Evolutionary conservation across 2,888 invertebrate species (phyloP), one percentile per base, ranked within the genome.

Genomic region (Syrista parreyssii): DNA sequence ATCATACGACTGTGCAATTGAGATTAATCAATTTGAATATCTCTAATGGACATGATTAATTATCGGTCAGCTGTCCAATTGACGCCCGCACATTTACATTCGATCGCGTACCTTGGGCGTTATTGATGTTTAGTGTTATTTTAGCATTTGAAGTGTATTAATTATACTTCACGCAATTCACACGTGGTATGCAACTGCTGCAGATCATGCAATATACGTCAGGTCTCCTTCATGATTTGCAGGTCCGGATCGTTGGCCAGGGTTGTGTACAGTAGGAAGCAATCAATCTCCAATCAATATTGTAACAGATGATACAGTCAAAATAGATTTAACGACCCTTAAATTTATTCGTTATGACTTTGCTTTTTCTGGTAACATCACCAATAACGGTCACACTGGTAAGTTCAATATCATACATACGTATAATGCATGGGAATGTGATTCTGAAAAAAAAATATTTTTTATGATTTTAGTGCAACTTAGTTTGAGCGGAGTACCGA

Each of bases 271-370:
- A 33, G 90, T 86, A 0, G 97, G 97, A 1, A 88, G 88, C 68
- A 91, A 92, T 68, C 97, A 97, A 90, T 97, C 97, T 0, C 97
- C 97, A 0, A 96, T 97, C 84, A 94, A 96, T 91, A 94, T 97
- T 75, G 92, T 93, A 82, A 92, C 92, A 11, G 92, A 93, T 11
- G 91, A 93, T 3, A 93, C 95, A 0, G 84, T 93, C 12, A 90
- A 93, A 73, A 94, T 90, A 81, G 88, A 85, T 84, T 92, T 91
- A 85, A 91, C 86, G 82, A 91, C 87, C 0, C 91, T 96, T n/a
- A 91, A 92, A 79, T 93, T 96, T 79, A 91, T 89, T 1, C 93
- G 94, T 77, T 95, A 95, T 85, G 92, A 94, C 35, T 89, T 88
- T 15, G 92, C 93, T 0, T 91, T 93, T 55, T 86, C 92, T 23